These are phyloP conservation scores for Carcharodon carcharias DNA, from an alignment of 2,797 vertebrate species.

Conservation along the genomic window DNA sequence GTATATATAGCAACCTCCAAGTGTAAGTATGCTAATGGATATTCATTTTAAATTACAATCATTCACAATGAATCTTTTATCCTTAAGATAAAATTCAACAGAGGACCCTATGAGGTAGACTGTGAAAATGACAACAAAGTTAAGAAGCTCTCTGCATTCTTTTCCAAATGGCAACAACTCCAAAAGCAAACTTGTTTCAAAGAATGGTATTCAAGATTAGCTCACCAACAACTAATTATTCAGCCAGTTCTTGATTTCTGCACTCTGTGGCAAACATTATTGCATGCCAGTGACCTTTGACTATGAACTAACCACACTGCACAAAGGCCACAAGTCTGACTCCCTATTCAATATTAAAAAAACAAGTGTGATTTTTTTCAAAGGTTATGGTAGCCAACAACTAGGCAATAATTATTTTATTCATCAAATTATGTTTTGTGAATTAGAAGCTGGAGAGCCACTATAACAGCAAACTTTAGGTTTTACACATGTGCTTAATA, in stretches of 20 bases:
- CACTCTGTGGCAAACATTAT: not conserved
- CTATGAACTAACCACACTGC: not conserved
- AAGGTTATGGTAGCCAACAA: not conserved
- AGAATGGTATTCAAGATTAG: not conserved
- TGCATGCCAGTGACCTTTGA: not conserved
- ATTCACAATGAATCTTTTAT: conserved; percentile 32
- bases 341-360: not conserved
- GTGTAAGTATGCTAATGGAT: not conserved
- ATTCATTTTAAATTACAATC: conserved; percentile 23
- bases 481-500: not conserved
- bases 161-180: not conserved
- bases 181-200: not conserved
- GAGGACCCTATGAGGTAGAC: not conserved
- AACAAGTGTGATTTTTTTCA: not conserved
- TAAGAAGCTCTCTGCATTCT: not conserved
- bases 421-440: not conserved
- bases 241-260: not conserved
- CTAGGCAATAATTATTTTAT: not conserved
- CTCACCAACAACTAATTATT: not conserved
- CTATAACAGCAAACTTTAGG: not conserved
- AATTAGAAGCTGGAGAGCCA: not conserved
- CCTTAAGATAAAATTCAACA: not conserved
- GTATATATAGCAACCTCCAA: not conserved
- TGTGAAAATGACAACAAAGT: not conserved
- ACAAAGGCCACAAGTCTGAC: not conserved